Percentiles rank a stretch among this genome's conserved stretches.
Conservation (phyloP, 2,797 vertebrate genomes). For the Thamnophis elegans region DNA sequence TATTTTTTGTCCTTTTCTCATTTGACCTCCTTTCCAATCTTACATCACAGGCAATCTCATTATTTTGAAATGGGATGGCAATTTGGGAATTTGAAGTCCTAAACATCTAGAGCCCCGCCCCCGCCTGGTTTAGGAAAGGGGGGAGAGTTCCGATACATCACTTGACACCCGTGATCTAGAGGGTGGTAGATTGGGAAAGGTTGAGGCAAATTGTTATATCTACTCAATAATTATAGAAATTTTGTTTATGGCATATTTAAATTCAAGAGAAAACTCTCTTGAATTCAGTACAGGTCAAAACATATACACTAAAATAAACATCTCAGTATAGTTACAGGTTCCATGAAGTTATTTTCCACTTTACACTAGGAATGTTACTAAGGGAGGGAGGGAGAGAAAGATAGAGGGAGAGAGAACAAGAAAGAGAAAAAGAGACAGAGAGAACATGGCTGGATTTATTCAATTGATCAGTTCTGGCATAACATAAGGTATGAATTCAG, state of each 20-base stretch:
- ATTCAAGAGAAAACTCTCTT: neutral
- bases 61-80: neutral
- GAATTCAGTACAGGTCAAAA: neutral
- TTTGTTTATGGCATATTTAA: neutral
- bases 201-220: neutral
- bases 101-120: neutral
- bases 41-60: neutral
- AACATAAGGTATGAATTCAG: neutral
- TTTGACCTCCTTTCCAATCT: neutral
- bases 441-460: neutral
- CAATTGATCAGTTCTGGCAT: neutral
- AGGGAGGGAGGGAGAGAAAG: too few species aligned
- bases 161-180: neutral
- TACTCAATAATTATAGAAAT: neutral
- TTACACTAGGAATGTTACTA: neutral
- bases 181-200: neutral
- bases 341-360: neutral
- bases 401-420: too few species aligned
- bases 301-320: neutral
- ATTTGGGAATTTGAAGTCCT: neutral
- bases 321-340: neutral
- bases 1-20: neutral
- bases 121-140: too few species aligned
- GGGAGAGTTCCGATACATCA: too few species aligned
- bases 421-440: too few species aligned